Percentiles rank a stretch among this genome's conserved stretches.
Conservation (phyloP, 2,797 vertebrate species). For the Cyprinodon diabolis region DNA sequence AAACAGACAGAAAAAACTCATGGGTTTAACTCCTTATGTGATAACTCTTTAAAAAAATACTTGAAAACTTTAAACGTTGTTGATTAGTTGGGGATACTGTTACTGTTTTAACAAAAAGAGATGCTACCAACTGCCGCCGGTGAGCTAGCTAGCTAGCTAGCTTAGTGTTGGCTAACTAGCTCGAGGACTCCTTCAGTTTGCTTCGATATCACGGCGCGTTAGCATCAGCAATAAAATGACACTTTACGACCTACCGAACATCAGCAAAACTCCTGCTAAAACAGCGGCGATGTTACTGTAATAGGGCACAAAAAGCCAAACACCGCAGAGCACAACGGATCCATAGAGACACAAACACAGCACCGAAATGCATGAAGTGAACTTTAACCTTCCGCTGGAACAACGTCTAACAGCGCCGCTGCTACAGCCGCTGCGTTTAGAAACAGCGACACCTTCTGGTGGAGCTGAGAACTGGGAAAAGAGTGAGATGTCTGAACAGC, state of each 20-base stretch:
- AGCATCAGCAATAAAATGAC: background rate
- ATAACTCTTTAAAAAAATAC: background rate
- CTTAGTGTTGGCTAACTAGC: background rate
- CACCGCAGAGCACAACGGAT: background rate
- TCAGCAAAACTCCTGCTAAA: background rate
- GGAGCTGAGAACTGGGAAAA: rapidly evolving
- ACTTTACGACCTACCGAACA: constrained; percentile 45
- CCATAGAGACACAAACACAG: background rate
- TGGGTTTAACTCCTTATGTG: background rate
- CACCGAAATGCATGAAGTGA: constrained; percentile 5
- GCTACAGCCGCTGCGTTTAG: rapidly evolving
- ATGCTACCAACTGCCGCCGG: background rate
- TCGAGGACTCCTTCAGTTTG: background rate
- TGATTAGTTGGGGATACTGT: background rate
- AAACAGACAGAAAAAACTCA: background rate
- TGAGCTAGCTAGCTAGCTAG: constrained; percentile 32
- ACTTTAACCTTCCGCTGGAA: constrained; percentile 56
- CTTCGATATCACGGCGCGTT: background rate
- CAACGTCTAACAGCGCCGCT: background rate
- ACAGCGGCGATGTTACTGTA: background rate
- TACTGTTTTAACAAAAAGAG: background rate
- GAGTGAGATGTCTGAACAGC: too few relatives aligned
- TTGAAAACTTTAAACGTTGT: background rate
- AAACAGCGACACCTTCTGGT: constrained; percentile 57
- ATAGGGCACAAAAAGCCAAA: background rate